These are phyloP conservation scores for Anguilla megastoma DNA, from an alignment of 2,797 vertebrate species.

Conservation along the genomic window DNA sequence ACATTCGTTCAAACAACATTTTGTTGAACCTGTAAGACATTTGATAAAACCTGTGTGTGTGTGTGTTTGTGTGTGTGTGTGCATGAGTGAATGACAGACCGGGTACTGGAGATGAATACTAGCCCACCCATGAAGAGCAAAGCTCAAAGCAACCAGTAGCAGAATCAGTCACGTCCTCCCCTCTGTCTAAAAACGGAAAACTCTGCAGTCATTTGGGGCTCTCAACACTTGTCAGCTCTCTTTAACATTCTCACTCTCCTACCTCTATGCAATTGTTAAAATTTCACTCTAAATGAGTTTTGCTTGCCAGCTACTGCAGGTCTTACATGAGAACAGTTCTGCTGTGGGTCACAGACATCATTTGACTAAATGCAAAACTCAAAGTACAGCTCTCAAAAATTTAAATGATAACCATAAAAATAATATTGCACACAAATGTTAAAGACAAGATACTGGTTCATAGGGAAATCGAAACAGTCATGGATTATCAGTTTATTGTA, in stretches of 20 bases:
- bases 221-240: not conserved
- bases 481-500: not conserved
- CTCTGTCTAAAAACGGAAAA: not conserved
- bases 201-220: not conserved
- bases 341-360: not conserved
- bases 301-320: not conserved
- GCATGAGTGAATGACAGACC: not conserved
- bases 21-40: no score
- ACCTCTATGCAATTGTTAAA: no score
- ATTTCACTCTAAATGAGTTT: not conserved
- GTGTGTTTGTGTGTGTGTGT: not conserved
- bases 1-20: not conserved
- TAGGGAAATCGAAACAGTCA: not conserved
- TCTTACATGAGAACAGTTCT: not conserved
- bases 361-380: conserved; percentile 18
- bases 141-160: not conserved
- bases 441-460: not conserved
- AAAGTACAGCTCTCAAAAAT: not conserved
- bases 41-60: not conserved
- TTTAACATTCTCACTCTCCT: not conserved
- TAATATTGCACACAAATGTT: not conserved
- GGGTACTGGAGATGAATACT: not conserved
- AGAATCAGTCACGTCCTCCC: not conserved
- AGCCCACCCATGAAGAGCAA: not conserved
- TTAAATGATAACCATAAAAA: conserved; percentile 1